Evolutionary conservation across 2,888 invertebrate genomes (phyloP).

Genomic region (Rhimphoctona megacephalus): DNA sequence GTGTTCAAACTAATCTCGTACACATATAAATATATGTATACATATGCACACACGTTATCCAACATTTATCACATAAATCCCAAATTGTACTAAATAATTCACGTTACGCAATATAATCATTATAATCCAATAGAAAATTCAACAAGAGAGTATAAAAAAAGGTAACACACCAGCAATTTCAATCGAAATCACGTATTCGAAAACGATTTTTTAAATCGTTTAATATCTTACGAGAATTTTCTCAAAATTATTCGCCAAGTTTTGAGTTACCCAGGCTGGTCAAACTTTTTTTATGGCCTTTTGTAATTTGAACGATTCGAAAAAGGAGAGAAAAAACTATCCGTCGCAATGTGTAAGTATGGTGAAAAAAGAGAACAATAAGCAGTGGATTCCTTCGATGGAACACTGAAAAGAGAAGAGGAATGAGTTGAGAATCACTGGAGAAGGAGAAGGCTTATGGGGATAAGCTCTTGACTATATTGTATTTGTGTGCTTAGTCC

Average conservation of each 20-base stretch:
- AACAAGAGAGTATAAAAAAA: not conserved
- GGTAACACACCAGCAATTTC: not conserved
- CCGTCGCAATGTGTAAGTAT: too few relatives aligned
- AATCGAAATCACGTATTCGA: not conserved
- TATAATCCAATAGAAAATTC: not conserved
- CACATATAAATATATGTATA: not conserved
- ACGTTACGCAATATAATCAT: not conserved
- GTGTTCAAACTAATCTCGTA: constrained; percentile 1
- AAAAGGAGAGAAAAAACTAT: too few relatives aligned
- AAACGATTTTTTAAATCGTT: not conserved
- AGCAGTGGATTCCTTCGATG: too few relatives aligned
- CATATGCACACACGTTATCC: not conserved
- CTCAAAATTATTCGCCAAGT: too few relatives aligned
- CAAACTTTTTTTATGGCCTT: too few relatives aligned
- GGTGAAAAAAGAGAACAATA: too few relatives aligned
- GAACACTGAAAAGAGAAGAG: not conserved
- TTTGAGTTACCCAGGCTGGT: too few relatives aligned
- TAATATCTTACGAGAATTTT: too few relatives aligned
- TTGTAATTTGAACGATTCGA: too few relatives aligned
- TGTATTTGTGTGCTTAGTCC: constrained; percentile 83
- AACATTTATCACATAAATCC: constrained; percentile 1
- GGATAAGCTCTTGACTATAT: constrained; percentile 80
- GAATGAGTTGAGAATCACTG: constrained; percentile 14
- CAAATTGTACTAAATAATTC: not conserved
- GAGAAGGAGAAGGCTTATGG: constrained; percentile 7